Evolutionary conservation across 2,113 vertebrate species (phyloP).

Genomic region (Arenaria interpres): DNA sequence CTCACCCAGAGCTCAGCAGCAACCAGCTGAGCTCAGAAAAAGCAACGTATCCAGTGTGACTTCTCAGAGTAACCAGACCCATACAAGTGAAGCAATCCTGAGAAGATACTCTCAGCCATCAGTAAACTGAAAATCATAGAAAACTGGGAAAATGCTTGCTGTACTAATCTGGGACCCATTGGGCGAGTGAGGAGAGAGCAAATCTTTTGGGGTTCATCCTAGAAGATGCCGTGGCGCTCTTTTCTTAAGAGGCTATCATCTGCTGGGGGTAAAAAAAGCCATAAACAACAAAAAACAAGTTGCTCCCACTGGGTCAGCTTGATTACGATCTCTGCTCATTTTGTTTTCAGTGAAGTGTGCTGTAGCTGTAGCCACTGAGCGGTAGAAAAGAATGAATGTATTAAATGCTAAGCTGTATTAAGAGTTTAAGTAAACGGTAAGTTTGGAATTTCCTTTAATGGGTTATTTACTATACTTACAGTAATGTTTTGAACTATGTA

Average conservation of each 20-base stretch:
- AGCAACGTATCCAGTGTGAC: rapidly evolving
- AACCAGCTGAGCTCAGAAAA: background rate
- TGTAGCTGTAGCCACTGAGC: background rate
- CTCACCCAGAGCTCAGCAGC: background rate
- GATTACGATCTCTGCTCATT: background rate
- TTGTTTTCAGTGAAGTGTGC: background rate
- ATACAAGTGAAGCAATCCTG: background rate
- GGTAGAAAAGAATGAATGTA: background rate
- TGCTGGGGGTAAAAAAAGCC: background rate
- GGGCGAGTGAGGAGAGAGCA: background rate
- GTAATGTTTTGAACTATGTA: constrained; percentile 17
- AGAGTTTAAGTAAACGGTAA: constrained; percentile 1
- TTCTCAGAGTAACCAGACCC: background rate
- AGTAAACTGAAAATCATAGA: background rate
- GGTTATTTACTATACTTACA: constrained; percentile 24
- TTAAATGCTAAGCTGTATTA: constrained; percentile 28
- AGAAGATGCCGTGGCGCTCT: background rate
- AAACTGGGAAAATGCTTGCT: background rate
- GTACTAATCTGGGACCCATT: background rate
- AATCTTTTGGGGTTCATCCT: background rate
- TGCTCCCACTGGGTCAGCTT: background rate
- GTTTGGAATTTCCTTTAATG: constrained; percentile 41
- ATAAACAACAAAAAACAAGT: background rate
- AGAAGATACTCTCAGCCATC: background rate
- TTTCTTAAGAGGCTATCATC: background rate